These are phyloP conservation scores for Zoanthus solanderi DNA, from an alignment of 92 coral and sea anemone species.

Conservation along the genomic window DNA sequence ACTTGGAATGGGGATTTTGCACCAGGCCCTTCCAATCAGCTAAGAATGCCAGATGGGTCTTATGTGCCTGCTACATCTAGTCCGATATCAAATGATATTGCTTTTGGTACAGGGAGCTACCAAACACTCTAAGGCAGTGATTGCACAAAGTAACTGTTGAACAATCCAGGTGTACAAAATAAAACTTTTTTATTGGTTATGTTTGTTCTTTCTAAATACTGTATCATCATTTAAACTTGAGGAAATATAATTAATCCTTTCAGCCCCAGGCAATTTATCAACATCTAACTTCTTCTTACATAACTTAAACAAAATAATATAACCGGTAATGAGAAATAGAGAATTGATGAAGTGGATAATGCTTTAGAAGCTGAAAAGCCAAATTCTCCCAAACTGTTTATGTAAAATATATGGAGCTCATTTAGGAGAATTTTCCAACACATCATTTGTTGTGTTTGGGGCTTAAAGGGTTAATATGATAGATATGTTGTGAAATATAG, in stretches of 20 bases:
- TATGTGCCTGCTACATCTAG: constrained; percentile 27
- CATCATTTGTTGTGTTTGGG: too few relatives aligned
- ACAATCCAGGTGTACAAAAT: neutral
- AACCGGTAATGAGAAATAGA: too few relatives aligned
- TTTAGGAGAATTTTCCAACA: too few relatives aligned
- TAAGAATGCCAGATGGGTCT: constrained; percentile 43
- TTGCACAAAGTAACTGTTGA: constrained; percentile 21
- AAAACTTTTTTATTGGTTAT: constrained; percentile 11
- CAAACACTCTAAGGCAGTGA: constrained; percentile 44
- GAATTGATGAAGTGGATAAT: too few relatives aligned
- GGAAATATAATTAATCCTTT: neutral
- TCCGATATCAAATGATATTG: constrained; percentile 38
- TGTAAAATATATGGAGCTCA: too few relatives aligned
- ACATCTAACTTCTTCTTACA: too few relatives aligned
- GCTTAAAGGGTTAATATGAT: neutral
- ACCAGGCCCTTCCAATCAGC: constrained; percentile 29
- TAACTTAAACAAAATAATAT: too few relatives aligned
- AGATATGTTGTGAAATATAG: neutral
- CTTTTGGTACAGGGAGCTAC: constrained; percentile 48
- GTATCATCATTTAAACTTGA: constrained; percentile 11
- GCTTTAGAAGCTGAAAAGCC: too few relatives aligned
- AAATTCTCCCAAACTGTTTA: too few relatives aligned
- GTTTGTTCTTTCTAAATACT: constrained; percentile 4
- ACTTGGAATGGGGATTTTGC: constrained; percentile 10
- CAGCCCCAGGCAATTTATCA: too few relatives aligned